phyloP scores from a whole-genome alignment of 1,140 invertebrate genomes.

The Danaus plexippus region DNA sequence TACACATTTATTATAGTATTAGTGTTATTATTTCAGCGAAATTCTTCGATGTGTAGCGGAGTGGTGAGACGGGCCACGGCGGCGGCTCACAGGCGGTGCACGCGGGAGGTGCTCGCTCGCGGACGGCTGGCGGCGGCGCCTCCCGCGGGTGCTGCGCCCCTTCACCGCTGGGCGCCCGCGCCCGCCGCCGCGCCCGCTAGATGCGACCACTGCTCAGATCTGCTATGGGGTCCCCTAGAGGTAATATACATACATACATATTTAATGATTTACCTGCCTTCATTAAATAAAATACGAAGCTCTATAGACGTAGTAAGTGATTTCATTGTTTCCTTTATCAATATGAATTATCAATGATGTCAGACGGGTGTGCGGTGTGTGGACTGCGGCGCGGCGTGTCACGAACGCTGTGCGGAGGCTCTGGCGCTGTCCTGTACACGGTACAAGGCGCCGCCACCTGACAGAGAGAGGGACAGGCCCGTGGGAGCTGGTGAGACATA shows the following conservation, averaged over 20 bases:
- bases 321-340: not conserved
- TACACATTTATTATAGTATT: too few species aligned
- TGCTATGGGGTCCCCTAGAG: conserved; percentile 91
- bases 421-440: conserved; percentile 95
- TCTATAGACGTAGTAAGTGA: too few species aligned
- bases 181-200: conserved; percentile 91
- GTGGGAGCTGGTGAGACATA: conserved; percentile 40
- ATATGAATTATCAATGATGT: not conserved
- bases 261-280: too few species aligned
- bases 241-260: conserved; percentile 5
- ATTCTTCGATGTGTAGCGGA: conserved; percentile 89
- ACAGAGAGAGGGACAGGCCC: conserved; percentile 73
- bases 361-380: conserved; percentile 87
- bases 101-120: conserved; percentile 89
- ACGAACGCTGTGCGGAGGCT: conserved; percentile 92
- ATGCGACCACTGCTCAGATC: conserved; percentile 91
- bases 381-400: conserved; percentile 96
- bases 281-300: too few species aligned
- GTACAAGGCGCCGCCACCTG: conserved; percentile 82
- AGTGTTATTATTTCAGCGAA: conserved; percentile 70
- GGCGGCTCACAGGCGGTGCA: conserved; percentile 91
- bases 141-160: conserved; percentile 80
- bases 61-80: conserved; percentile 89
- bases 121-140: conserved; percentile 83
- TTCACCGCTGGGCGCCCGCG: conserved; percentile 74